Base-by-base conservation (phyloP, 2,797 vertebrate genomes). In the Enteromius thamalakanensis region DNA sequence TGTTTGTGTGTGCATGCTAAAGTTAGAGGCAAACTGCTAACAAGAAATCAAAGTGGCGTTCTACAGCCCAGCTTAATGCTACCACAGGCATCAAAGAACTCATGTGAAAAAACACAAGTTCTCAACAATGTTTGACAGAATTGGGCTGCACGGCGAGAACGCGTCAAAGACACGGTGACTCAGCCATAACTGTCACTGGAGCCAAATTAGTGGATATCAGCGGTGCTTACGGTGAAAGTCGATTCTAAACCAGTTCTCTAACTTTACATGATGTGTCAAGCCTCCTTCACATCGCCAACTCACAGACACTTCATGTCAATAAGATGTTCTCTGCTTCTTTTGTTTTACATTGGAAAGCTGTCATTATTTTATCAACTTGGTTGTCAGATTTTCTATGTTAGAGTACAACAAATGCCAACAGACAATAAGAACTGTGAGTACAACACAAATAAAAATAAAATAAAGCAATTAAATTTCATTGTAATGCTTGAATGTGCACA, bases 11-110 rank as follows among this genome's bases (percentile, higher is more conserved):
- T 60, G 74, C 40, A 17, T 32, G 37, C 58, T 80, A 82, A 55
- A 72, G 86, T 76, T 88, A 87, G 88, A 88, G 84, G 86, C 58
- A 69, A 42, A 68, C 71, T 68, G 72, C 49, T 69, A 78, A 70
- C 49, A 71, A 77, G 49, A 70, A 71, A 70, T 49, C 75, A 83
- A 70, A 76, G 74, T 26, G 58, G 23, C 8, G 5, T 62, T 80
- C 78, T 37, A 55, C 79, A 72, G 79, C 29, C n/a, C 80, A 42
- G 47, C 26, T 77, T 77, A 83, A 83, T 29, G 74, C 80, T 51
- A 65, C 45, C 51, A 77, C 23, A 49, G 51, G 49, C 81, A 76
- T 82, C 47, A 68, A 82, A 58, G 81, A 32, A 77, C 60, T 60
- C 47, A 70, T 21, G 51, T 37, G 17, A 58, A 69, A 76, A 68